phyloP scores from a whole-genome alignment of 2,797 vertebrate genomes.

The Typhlichthys eigenmanni region DNA sequence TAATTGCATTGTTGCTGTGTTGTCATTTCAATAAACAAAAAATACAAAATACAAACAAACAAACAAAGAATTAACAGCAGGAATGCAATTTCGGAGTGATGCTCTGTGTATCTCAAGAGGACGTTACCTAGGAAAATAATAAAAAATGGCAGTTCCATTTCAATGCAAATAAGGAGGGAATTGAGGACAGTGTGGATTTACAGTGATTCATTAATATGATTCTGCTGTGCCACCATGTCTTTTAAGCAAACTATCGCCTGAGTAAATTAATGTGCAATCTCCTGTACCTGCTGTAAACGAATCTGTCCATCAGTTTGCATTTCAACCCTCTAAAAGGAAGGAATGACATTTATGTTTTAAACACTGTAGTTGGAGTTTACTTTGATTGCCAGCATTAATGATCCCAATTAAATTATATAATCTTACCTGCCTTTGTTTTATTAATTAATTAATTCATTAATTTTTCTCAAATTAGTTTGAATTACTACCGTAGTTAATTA shows the following conservation, averaged over 20 bases:
- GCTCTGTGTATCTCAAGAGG: constrained; percentile 39
- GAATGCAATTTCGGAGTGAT: constrained; percentile 23
- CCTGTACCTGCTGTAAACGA: constrained; percentile 65
- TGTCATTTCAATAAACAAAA: constrained; percentile 45
- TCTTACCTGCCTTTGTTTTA: not conserved
- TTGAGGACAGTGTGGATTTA: constrained; percentile 57
- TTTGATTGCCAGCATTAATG: constrained; percentile 29
- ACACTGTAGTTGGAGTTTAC: constrained; percentile 32
- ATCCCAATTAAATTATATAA: constrained; percentile 7
- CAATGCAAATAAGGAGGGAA: constrained; percentile 71
- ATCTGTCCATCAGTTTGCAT: constrained; percentile 72
- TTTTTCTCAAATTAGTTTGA: constrained; percentile 8
- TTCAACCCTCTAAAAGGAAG: constrained; percentile 42
- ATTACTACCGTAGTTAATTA: not conserved
- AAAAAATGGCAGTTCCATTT: constrained; percentile 69
- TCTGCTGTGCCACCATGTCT: constrained; percentile 56
- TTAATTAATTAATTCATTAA: not conserved
- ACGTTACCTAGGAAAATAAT: constrained; percentile 43
- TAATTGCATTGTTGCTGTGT: constrained; percentile 34
- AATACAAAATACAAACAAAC: not conserved
- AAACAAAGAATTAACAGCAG: constrained; percentile 7
- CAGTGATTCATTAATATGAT: constrained; percentile 65
- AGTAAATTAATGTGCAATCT: constrained; percentile 72
- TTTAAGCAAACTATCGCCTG: constrained; percentile 59
- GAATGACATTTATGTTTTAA: constrained; percentile 29